phyloP scores from a whole-genome alignment of 2,113 vertebrate species.

The Phainopepla nitens region DNA sequence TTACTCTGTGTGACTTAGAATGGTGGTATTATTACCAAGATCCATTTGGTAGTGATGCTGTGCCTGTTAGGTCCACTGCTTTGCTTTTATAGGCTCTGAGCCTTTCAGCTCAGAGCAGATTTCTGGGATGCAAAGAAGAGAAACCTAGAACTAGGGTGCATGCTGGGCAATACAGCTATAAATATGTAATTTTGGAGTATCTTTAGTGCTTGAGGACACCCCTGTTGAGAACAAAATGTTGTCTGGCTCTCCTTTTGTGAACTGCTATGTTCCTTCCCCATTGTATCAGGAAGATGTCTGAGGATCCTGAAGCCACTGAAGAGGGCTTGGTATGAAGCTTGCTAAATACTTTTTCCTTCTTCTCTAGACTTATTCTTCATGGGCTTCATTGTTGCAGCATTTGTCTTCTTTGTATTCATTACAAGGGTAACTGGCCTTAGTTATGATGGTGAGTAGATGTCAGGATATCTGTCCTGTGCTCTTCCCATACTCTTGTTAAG shows the following conservation, averaged over 20 bases:
- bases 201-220: not conserved
- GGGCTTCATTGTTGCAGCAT: constrained; percentile 83
- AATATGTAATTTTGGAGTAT: not conserved
- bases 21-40: not conserved
- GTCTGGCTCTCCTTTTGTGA: not conserved
- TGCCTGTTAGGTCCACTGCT: not conserved
- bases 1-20: not conserved
- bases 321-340: not conserved
- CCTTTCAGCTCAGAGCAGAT: not conserved
- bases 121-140: not conserved
- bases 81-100: not conserved
- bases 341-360: not conserved
- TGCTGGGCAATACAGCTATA: not conserved
- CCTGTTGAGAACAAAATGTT: not conserved
- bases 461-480: not conserved
- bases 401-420: constrained; percentile 85
- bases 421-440: constrained; percentile 74
- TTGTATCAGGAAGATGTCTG: not conserved
- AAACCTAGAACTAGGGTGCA: not conserved
- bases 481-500: not conserved
- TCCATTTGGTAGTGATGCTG: not conserved
- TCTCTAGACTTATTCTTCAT: constrained; percentile 86
- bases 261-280: not conserved
- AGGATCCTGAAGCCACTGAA: not conserved
- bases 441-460: constrained; percentile 80